phyloP scores from a whole-genome alignment of 2,113 vertebrate genomes.

The Ceyx margarethae region DNA sequence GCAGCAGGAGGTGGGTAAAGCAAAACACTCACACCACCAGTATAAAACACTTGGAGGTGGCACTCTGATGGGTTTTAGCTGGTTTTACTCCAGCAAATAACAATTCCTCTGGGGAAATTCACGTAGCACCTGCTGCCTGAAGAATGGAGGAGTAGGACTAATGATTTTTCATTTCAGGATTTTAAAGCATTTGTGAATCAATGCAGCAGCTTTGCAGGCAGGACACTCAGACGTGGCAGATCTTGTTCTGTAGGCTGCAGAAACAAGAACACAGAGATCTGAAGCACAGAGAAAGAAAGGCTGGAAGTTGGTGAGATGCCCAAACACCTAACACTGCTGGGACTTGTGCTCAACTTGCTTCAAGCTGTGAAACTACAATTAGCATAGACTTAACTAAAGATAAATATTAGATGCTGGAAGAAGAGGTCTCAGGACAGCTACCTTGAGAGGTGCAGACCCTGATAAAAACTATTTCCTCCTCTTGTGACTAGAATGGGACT shows the following conservation, averaged over 20 bases:
- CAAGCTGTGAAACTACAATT: background rate
- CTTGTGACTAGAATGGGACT: background rate
- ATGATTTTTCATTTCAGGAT: background rate
- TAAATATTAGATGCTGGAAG: background rate
- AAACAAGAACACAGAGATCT: background rate
- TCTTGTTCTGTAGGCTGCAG: background rate
- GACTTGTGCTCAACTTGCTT: background rate
- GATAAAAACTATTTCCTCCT: background rate
- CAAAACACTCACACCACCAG: background rate
- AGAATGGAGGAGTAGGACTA: background rate
- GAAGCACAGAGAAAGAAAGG: background rate
- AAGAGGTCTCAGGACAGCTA: background rate
- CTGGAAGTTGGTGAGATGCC: background rate
- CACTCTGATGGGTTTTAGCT: background rate
- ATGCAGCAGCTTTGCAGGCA: background rate
- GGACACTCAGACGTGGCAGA: background rate
- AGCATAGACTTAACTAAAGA: background rate
- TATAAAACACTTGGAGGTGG: background rate
- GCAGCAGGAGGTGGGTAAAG: background rate
- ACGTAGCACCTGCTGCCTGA: fast-evolving
- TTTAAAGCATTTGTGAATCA: background rate
- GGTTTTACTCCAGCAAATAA: background rate
- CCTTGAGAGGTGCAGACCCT: background rate
- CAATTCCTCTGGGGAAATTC: background rate
- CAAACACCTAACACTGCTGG: background rate